Evolutionary conservation across 1,140 invertebrate species (phyloP).

Genomic region (Copidosoma floridanum): DNA sequence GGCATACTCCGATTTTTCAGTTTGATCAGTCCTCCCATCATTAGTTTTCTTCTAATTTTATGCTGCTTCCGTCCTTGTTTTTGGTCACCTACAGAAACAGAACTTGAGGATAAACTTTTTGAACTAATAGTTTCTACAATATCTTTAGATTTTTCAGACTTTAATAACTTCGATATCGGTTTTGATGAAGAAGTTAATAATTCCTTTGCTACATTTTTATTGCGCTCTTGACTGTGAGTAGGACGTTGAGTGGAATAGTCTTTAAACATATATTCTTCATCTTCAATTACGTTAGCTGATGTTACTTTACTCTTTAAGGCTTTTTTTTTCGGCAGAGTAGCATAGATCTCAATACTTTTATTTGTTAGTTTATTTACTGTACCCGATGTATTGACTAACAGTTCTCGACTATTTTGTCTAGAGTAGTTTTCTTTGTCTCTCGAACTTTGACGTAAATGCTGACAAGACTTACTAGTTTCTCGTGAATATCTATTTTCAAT

Average conservation of each 20-base stretch:
- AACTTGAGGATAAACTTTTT: no score
- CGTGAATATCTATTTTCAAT: slow-evolving; percentile 72
- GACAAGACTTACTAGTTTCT: slow-evolving; percentile 66
- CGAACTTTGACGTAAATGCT: slow-evolving; percentile 68
- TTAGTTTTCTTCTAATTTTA: slow-evolving; percentile 80
- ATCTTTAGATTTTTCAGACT: slow-evolving; percentile 60
- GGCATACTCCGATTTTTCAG: slow-evolving; percentile 90
- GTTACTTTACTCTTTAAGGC: slow-evolving; percentile 64
- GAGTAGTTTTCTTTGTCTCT: slow-evolving; percentile 64
- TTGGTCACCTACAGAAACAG: no score
- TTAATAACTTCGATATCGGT: slow-evolving; percentile 59
- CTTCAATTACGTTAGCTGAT: slow-evolving; percentile 64
- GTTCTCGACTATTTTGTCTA: slow-evolving; percentile 65
- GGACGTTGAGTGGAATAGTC: slow-evolving; percentile 67
- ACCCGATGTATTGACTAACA: slow-evolving; percentile 53
- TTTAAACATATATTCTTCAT: slow-evolving; percentile 68
- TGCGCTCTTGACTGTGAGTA: slow-evolving; percentile 78
- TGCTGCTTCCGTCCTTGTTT: slow-evolving; percentile 86
- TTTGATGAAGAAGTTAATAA: slow-evolving; percentile 64
- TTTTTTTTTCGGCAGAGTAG: slow-evolving; percentile 87
- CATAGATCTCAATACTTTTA: slow-evolving; percentile 86
- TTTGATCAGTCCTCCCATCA: slow-evolving; percentile 86
- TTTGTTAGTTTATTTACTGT: slow-evolving; percentile 58
- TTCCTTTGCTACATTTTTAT: slow-evolving; percentile 68
- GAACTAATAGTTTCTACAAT: slow-evolving; percentile 62